Evolutionary conservation across 2,888 invertebrate genomes (phyloP), one percentile per base, ranked within the genome.

Genomic region (Cremastobaeus sp.): DNA sequence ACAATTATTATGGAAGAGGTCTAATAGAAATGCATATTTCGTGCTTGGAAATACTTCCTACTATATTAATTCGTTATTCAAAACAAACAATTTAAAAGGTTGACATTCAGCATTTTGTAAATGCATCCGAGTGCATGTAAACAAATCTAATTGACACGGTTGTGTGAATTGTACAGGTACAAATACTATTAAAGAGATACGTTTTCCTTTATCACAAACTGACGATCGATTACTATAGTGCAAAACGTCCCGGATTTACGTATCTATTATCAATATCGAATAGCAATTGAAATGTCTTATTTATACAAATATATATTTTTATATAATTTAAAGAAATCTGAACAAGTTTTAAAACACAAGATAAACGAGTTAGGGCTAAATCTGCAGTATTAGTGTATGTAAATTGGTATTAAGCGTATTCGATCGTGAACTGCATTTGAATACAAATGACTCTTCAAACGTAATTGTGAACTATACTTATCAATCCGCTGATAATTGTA

Each of bases 251-350:
- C n/a, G n/a, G n/a, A n/a, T n/a, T n/a, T n/a, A n/a, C n/a, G n/a
- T n/a, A n/a, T n/a, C n/a, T n/a, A n/a, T n/a, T n/a, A n/a, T n/a
- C n/a, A n/a, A n/a, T n/a, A 5, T 30, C 30, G 8, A 2, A 30
- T 30, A 30, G 30, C 39, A 60, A 60, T 39, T 48, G 20, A 60
- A 4, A 48, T 32, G 25, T 52, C 47, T 55, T 39, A 65, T 54
- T 65, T 54, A 45, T 65, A 65, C 21, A 15, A 55, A 59, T 39
- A 11, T 47, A 55, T 55, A 65, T 54, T 64, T 64, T 64, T 64
- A 14, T 54, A 64, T 64, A 2, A 54, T 45, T 54, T 64, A 14
- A 52, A 9, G 15, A 11, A 30, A 34, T 41, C 20, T 5, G 15
- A 43, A 30, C 12, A 35, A 34, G 37, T 30, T 30, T 55, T 15